phyloP scores from a whole-genome alignment of 2,113 vertebrate genomes.

The mouse (Mus musculus) region DNA sequence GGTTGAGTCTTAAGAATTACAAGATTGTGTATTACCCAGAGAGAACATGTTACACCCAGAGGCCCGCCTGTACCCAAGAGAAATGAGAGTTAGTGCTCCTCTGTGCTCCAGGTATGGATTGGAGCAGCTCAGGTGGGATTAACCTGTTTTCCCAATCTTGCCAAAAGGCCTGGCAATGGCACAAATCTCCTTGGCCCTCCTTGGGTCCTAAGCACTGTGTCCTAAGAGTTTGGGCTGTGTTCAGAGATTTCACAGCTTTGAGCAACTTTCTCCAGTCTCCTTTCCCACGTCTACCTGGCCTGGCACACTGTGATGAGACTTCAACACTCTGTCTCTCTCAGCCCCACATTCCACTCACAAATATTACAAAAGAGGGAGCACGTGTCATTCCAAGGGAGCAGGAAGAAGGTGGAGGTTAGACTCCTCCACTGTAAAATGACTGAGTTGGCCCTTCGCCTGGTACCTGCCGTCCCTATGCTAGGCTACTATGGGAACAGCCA shows the following conservation, averaged over 20 bases:
- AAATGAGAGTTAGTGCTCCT: neutral
- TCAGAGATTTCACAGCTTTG: fast-evolving
- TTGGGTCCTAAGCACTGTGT: neutral
- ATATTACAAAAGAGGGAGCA: neutral
- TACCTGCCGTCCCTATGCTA: neutral
- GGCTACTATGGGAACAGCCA: neutral
- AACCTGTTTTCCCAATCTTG: neutral
- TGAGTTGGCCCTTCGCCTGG: neutral
- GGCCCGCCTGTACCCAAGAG: neutral
- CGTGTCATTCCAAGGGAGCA: neutral
- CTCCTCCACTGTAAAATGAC: neutral
- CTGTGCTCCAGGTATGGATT: neutral
- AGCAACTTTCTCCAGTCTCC: neutral
- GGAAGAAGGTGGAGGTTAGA: neutral
- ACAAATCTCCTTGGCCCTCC: neutral
- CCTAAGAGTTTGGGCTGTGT: neutral
- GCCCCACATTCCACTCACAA: neutral
- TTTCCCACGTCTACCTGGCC: neutral
- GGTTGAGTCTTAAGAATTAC: conserved; percentile 48
- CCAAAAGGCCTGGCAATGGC: neutral
- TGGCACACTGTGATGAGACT: neutral
- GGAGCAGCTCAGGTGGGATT: neutral
- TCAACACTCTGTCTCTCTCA: neutral
- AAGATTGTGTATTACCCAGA: neutral
- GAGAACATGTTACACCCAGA: neutral